Conservation (phyloP, 2,888 invertebrate genomes). For the Automeris io region DNA sequence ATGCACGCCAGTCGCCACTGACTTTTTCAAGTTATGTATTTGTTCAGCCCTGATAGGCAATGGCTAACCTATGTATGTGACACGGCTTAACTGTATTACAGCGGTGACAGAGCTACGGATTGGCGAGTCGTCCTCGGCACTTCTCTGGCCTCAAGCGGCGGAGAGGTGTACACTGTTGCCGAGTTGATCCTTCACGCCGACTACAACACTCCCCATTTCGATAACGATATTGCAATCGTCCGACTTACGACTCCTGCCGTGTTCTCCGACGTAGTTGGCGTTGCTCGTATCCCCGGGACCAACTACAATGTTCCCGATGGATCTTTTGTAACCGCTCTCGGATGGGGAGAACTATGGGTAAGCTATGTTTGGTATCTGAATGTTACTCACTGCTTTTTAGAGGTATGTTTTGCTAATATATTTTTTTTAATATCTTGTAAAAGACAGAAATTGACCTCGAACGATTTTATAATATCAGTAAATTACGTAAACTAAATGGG, state of each 20-base stretch:
- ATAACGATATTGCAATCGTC: conserved; percentile 27
- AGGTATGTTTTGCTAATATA: background rate
- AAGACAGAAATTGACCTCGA: no score
- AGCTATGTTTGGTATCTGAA: no score
- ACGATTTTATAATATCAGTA: no score
- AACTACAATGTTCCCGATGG: conserved; percentile 17
- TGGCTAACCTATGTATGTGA: background rate
- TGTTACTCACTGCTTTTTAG: background rate
- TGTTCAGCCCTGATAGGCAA: no score
- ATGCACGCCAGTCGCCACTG: no score
- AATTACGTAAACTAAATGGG: no score
- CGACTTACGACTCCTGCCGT: conserved; percentile 16
- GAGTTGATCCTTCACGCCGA: conserved; percentile 16
- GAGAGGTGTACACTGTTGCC: conserved; percentile 14
- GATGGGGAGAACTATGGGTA: conserved; percentile 21
- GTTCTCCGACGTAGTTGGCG: conserved; percentile 9
- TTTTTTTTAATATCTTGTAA: no score
- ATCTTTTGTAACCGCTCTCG: conserved; percentile 13
- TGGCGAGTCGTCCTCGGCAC: background rate
- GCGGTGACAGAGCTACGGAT: background rate
- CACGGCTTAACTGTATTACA: background rate
- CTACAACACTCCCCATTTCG: conserved; percentile 17
- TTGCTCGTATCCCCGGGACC: conserved; percentile 16
- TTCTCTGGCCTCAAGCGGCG: conserved; percentile 13
- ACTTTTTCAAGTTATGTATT: no score